These are phyloP conservation scores for Gasteruption jaculator DNA, from an alignment of 2,888 invertebrate genomes.

Conservation along the genomic window DNA sequence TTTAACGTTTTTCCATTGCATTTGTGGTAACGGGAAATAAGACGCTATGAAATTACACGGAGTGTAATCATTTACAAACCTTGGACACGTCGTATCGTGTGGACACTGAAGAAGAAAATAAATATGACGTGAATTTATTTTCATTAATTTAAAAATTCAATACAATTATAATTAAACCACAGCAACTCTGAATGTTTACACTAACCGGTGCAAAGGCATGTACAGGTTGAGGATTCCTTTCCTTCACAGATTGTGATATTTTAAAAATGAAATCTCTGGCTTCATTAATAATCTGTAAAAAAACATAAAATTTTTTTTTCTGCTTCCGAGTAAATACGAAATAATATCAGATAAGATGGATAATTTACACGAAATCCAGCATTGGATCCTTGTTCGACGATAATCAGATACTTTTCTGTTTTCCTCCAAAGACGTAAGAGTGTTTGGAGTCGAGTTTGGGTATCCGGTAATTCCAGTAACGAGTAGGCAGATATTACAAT, in stretches of 20 bases:
- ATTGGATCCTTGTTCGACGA: slow-evolving; percentile 80
- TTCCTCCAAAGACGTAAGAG: slow-evolving; percentile 81
- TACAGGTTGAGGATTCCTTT: slow-evolving; percentile 49
- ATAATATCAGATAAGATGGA: slow-evolving; percentile 7
- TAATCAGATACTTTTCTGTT: slow-evolving; percentile 74
- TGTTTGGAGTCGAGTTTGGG: slow-evolving; percentile 63
- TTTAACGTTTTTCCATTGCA: slow-evolving; percentile 48
- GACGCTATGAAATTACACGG: slow-evolving; percentile 75
- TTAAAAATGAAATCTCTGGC: slow-evolving; percentile 76
- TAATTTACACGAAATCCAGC: slow-evolving; percentile 69
- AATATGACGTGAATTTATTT: slow-evolving; percentile 9
- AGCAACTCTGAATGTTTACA: slow-evolving; percentile 23
- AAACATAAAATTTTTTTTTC: slow-evolving; percentile 12
- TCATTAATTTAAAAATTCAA: slow-evolving; percentile 9
- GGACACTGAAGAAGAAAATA: slow-evolving; percentile 64
- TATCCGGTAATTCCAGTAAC: slow-evolving; percentile 72
- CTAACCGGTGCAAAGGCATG: slow-evolving; percentile 75
- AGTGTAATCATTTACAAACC: slow-evolving; percentile 59
- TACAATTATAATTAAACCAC: slow-evolving; percentile 9
- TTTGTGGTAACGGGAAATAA: slow-evolving; percentile 58
- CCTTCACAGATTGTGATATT: slow-evolving; percentile 42
- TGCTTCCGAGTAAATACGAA: slow-evolving; percentile 3
- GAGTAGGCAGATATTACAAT: slow-evolving; percentile 78
- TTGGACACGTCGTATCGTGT: slow-evolving; percentile 75
- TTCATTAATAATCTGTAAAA: slow-evolving; percentile 65